Evolutionary conservation across 2,113 vertebrate species (phyloP), one percentile per base, ranked within the genome.

Genomic region (Dascyllus trimaculatus): DNA sequence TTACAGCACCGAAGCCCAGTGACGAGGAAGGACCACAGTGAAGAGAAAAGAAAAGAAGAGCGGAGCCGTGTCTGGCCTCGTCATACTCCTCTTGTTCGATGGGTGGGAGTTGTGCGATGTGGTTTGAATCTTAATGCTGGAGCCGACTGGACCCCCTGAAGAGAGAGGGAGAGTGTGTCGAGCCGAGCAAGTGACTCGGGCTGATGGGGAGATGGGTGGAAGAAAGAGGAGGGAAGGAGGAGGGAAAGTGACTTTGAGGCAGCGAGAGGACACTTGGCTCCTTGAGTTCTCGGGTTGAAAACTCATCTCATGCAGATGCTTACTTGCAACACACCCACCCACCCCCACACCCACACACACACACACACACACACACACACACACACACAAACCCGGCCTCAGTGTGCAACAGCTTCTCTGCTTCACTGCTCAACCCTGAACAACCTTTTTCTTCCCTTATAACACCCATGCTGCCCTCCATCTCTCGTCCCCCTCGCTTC

Each of bases 351-450:
- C 71, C 75, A 35, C 62, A 17, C 79, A 78, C 64, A 79, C 57
- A 59, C 61, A 52, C 62, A 24, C 49, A 58, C 79, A 65, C 40
- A 63, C 58, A 80, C 49, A 75, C 76, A 35, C 78, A 60, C 14
- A 54, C 78, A 15, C 62, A 18, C 79, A 75, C 64, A 79, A 17
- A 13, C 40, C 58, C 74, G 49, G 52, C 59, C 64, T 81, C 60
- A 62, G 75, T 35, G 58, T 73, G 86, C 84, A 85, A 65, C 80
- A 88, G 77, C 67, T 62, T 92, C 82, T 88, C 75, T 85, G 90
- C 91, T 89, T 92, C 92, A 89, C 85, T 85, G 92, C 87, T 86
- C 92, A 92, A 89, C 85, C 88, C 91, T 92, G 87, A 91, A 85
- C 86, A 86, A 84, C 84, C 75, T 83, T 80, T 89, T 68, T 76